Evolutionary conservation across 2,888 invertebrate species (phyloP).

Genomic region (Rhagium mordax): DNA sequence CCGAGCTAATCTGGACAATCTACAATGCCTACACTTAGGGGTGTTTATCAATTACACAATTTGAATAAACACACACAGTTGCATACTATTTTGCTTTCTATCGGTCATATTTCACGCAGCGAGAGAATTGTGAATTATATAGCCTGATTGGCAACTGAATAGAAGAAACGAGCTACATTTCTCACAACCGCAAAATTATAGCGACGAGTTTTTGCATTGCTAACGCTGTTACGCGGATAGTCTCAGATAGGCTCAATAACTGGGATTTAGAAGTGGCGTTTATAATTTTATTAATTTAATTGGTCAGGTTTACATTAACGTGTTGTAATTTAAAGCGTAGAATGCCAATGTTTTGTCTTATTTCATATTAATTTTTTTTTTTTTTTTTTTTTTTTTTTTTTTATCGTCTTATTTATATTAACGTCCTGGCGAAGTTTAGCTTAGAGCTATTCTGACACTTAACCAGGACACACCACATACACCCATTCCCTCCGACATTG

Average conservation of each 20-base stretch:
- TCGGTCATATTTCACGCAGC: constrained; percentile 14
- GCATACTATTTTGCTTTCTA: not conserved
- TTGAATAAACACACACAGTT: constrained; percentile 23
- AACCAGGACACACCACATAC: too few relatives aligned
- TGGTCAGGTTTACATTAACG: too few relatives aligned
- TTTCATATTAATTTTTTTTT: too few relatives aligned
- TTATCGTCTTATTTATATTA: too few relatives aligned
- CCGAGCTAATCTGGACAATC: constrained; percentile 23
- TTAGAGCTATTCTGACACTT: too few relatives aligned
- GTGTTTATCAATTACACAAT: constrained; percentile 31
- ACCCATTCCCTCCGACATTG: too few relatives aligned
- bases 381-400: too few relatives aligned
- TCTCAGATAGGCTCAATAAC: not conserved
- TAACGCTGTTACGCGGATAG: constrained; percentile 10
- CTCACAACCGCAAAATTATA: constrained; percentile 23
- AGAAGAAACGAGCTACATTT: constrained; percentile 29
- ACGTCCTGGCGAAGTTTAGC: too few relatives aligned
- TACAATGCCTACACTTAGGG: constrained; percentile 12
- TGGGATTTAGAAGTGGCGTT: not conserved
- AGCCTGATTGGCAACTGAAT: constrained; percentile 27
- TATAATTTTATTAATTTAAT: not conserved
- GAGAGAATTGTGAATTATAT: constrained; percentile 24
- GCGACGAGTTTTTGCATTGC: constrained; percentile 14
- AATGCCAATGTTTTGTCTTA: too few relatives aligned
- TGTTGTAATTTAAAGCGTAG: too few relatives aligned